Base-by-base conservation (phyloP, 92 coral and sea anemone genomes). In the Heliopora coerulea region DNA sequence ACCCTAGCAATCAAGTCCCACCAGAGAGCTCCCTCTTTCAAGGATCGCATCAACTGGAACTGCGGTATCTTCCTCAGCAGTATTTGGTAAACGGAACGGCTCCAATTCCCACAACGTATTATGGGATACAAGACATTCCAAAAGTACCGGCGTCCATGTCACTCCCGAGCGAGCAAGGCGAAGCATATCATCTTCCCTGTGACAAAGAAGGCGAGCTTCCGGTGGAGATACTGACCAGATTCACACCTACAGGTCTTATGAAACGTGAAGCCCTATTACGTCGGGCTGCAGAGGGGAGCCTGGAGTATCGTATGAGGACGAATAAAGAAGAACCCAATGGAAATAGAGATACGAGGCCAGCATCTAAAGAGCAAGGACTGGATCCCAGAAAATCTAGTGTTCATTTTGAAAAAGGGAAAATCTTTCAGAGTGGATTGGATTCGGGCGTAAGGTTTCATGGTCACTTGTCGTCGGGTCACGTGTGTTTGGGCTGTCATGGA, bases 221-320 rank as follows among this genome's bases (percentile, higher is more conserved):
- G 13, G 2, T 67, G 42, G 74, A 67, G 12, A 67, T 67, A 59
- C 33, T 69, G 3, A 17, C 76, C 13, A 62, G 62, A 3, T 54
- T 69, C 48, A 69, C 76, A 1, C 76, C 62, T 0, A 34, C 17
- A 82, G 89, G 65, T 70, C 75, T 42, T 87, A 63, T 28, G 70
- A 72, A 24, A 82, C 91, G 78, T 76, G 85, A 69, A 78, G 75
- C 34, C 82, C 81, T 21, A 85, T 82, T 17, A 86, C 68, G 68
- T 83, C 91, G 54, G 79, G 88, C 37, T 84, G 79, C 67, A 83
- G 77, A 70, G 50, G 49, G 41, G 29, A 20, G 74, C 57, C 56
- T 67, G 73, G 76, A 69, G 20, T 56, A 13, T 17, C 29, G 61
- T 3, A 56, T 56, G 61, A 29, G 61, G 61, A 31, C 61, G 1